Evolutionary conservation across 2,888 invertebrate genomes (phyloP).

Genomic region (Uropetala carovei): DNA sequence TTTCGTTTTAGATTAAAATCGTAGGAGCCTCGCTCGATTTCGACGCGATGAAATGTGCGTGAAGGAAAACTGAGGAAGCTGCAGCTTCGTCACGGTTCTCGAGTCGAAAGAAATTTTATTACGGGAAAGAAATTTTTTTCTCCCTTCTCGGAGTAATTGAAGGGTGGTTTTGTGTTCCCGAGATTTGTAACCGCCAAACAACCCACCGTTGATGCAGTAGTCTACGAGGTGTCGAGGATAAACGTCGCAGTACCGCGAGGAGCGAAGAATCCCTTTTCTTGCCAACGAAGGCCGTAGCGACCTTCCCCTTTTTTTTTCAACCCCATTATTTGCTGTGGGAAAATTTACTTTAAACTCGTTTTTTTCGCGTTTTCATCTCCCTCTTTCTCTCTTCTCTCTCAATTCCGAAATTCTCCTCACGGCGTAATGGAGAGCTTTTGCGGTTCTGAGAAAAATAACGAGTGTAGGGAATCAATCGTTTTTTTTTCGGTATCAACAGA

Average conservation of each 20-base stretch:
- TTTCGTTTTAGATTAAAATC: too few relatives aligned
- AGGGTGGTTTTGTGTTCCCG: neutral
- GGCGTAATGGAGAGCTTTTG: conserved; percentile 41
- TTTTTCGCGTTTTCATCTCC: neutral
- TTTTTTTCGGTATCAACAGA: neutral
- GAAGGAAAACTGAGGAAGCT: neutral
- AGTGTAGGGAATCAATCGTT: neutral
- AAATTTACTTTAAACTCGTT: neutral
- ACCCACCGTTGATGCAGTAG: neutral
- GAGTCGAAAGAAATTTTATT: neutral
- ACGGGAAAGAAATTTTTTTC: neutral
- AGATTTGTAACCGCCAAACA: neutral
- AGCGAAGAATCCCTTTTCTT: neutral
- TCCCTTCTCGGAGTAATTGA: neutral
- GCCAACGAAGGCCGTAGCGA: neutral
- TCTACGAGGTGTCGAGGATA: neutral
- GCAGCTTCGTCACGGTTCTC: neutral
- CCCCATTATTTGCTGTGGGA: neutral
- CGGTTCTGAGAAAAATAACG: neutral
- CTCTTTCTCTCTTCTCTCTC: neutral
- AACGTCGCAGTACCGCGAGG: neutral
- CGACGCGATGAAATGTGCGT: neutral
- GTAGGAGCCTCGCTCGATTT: neutral
- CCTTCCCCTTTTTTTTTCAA: neutral
- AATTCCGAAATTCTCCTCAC: conserved; percentile 47